These are phyloP conservation scores for Andrena marginata DNA, from an alignment of 2,888 invertebrate species.

Conservation along the genomic window DNA sequence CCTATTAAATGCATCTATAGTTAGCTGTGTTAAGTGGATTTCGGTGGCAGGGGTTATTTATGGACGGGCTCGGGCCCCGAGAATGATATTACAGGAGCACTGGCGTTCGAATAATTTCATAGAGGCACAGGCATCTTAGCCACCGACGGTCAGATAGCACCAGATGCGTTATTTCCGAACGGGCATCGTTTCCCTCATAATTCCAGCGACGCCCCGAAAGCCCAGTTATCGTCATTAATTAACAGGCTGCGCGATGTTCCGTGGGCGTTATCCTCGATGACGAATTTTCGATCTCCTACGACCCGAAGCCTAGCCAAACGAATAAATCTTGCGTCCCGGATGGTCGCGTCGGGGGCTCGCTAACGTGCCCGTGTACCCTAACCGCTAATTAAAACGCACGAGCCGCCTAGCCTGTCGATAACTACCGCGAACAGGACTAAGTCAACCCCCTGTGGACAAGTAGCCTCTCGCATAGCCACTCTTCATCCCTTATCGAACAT, in stretches of 20 bases:
- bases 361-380: not conserved
- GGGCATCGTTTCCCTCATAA: not conserved
- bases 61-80: conserved; percentile 15
- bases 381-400: conserved; percentile 40
- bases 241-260: not conserved
- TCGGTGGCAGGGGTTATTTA: conserved; percentile 49
- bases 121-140: conserved; percentile 3
- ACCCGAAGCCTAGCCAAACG: not conserved
- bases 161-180: conserved; percentile 32
- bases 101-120: conserved; percentile 39
- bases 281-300: conserved; percentile 22
- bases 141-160: not conserved
- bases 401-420: conserved; percentile 31
- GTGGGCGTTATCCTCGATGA: not conserved
- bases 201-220: not conserved
- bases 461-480: not conserved
- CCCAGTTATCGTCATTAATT: conserved; percentile 1
- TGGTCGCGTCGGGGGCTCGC: not conserved
- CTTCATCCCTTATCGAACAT: not conserved
- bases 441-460: not conserved
- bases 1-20: conserved; percentile 43
- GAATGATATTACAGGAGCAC: conserved; percentile 24
- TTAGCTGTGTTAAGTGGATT: conserved; percentile 46
- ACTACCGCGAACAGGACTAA: conserved; percentile 14
- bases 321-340: conserved; percentile 40